phyloP scores from a whole-genome alignment of 2,888 invertebrate species.

The Mythimna ferrago region DNA sequence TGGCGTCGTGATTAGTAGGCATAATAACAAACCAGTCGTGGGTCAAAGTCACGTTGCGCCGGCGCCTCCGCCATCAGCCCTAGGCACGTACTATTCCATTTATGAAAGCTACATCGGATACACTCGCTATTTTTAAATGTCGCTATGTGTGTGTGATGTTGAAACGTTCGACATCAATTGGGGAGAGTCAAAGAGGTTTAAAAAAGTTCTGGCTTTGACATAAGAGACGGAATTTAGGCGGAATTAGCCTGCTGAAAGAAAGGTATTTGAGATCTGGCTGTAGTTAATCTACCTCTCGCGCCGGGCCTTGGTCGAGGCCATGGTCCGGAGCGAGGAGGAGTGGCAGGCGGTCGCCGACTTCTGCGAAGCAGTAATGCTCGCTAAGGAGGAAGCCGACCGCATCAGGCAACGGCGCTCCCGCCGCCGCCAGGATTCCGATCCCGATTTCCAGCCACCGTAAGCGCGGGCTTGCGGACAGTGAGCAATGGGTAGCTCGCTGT shows the following conservation, averaged over 20 bases:
- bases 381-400: too few relatives aligned
- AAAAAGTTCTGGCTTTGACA: conserved; percentile 4
- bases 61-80: conserved; percentile 53
- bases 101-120: conserved; percentile 54
- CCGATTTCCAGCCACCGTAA: too few relatives aligned
- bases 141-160: conserved; percentile 28
- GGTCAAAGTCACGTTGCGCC: conserved; percentile 75
- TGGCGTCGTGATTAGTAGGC: conserved; percentile 56
- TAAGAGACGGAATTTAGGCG: not conserved
- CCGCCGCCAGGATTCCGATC: too few relatives aligned
- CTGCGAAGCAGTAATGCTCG: too few relatives aligned
- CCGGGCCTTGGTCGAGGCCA: too few relatives aligned
- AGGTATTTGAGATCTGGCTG: not conserved
- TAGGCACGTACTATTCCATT: conserved; percentile 68
- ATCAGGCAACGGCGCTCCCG: too few relatives aligned
- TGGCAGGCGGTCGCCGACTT: too few relatives aligned
- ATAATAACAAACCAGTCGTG: conserved; percentile 65
- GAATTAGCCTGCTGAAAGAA: not conserved
- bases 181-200: not conserved
- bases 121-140: conserved; percentile 48
- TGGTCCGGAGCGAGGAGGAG: too few relatives aligned
- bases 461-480: too few relatives aligned
- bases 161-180: not conserved
- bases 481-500: too few relatives aligned
- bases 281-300: too few relatives aligned